A percentile compares a stretch with the other conserved stretches of the same genome.
Evolutionary conservation across 1,140 invertebrate genomes (phyloP).

Genomic region (Danaus plexippus): DNA sequence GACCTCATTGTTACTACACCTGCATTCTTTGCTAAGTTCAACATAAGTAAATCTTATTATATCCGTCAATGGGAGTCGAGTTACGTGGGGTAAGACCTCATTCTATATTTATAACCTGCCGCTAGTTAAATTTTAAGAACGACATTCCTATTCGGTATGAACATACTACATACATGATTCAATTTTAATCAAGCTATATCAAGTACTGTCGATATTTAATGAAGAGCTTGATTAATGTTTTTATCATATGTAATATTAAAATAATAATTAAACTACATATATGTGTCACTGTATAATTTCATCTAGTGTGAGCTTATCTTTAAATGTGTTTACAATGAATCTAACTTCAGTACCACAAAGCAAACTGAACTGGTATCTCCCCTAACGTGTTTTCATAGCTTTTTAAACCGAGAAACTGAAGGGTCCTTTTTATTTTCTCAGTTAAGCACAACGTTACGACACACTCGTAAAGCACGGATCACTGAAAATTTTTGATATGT

Average conservation of each 20-base stretch:
- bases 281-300: no score
- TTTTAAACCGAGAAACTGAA: constrained; percentile 58
- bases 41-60: constrained; percentile 67
- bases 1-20: constrained; percentile 60
- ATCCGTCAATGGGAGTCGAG: constrained; percentile 53
- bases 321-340: constrained; percentile 8
- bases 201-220: no score
- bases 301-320: no score
- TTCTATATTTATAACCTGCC: constrained; percentile 48
- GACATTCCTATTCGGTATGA: constrained; percentile 12
- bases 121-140: constrained; percentile 27
- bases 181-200: background rate
- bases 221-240: no score
- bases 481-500: constrained; percentile 72
- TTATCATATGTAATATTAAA: no score
- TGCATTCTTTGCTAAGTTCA: constrained; percentile 54
- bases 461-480: constrained; percentile 70
- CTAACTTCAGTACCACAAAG: constrained; percentile 7
- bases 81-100: constrained; percentile 53
- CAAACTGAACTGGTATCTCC: constrained; percentile 52
- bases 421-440: constrained; percentile 60
- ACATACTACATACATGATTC: constrained; percentile 9
- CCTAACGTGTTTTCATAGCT: constrained; percentile 54
- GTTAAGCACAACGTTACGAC: constrained; percentile 69
- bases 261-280: no score